These are phyloP conservation scores for Halictus ligatus DNA, from an alignment of 2,888 invertebrate species.

Conservation along the genomic window DNA sequence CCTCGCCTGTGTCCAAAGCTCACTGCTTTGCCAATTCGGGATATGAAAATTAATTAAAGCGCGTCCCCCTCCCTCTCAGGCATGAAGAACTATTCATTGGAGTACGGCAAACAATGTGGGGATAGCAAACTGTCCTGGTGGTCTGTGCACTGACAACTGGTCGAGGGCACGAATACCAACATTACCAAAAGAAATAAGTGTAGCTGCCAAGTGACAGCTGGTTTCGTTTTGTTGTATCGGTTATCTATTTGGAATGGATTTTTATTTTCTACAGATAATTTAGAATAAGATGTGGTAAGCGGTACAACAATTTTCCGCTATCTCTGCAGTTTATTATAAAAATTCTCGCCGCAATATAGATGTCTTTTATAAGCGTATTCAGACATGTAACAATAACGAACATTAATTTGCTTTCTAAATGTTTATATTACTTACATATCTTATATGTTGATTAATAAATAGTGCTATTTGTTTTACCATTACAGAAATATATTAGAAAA, in stretches of 20 bases:
- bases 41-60: background rate
- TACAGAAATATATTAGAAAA: background rate
- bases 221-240: slow-evolving; percentile 40
- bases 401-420: slow-evolving; percentile 7
- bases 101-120: background rate
- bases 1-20: too few species aligned
- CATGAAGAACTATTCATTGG: background rate
- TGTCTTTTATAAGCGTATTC: background rate
- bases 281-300: slow-evolving; percentile 55
- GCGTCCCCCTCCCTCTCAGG: background rate
- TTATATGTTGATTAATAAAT: background rate
- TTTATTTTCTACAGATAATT: slow-evolving; percentile 38
- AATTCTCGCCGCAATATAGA: background rate
- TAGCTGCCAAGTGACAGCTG: slow-evolving; percentile 65
- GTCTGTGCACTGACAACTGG: slow-evolving; percentile 27
- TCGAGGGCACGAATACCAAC: slow-evolving; percentile 22
- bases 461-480: background rate
- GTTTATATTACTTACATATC: background rate
- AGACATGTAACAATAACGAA: slow-evolving; percentile 14
- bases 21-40: too few species aligned
- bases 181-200: slow-evolving; percentile 27
- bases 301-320: background rate
- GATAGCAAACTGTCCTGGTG: background rate
- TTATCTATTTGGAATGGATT: slow-evolving; percentile 40
- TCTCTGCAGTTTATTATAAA: background rate